Evolutionary conservation across 2,797 vertebrate species (phyloP), one percentile per base, ranked within the genome.

Genomic region (Eleutherodactylus coqui): DNA sequence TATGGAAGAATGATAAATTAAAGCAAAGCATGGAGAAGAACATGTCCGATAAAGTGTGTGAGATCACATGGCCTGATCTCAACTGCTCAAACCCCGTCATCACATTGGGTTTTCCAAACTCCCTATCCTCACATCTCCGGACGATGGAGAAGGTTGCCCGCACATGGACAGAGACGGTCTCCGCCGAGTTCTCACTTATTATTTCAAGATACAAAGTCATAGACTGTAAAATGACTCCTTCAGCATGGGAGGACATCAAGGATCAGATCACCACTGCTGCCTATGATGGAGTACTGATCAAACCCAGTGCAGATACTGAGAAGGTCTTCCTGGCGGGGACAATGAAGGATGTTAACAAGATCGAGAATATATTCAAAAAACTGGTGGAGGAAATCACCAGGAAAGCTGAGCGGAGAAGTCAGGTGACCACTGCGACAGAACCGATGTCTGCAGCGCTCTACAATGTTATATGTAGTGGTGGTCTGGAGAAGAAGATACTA

Each of bases 31-130:
- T 98, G 88, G 91, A 77, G 10, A 16, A 90, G 4, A 91, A 94
- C 89, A 95, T 97, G 96, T 82, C 0, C 8, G 36, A 7, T 1
- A 89, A 86, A 32, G 93, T 94, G 88, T 97, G 96, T 91, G 90
- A 92, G 4, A 88, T 95, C 19, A 82, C 62, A 0, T 91, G 96
- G 92, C 92, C 93, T 45, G 45, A 86, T 2, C 0, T 4, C 4
- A 1, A 0, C 3, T 79, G 85, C 47, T 82, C 89, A 2, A 84
- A 53, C 2, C 86, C 91, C 0, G 13, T 90, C 19, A 92, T 94
- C 69, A 93, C 85, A 43, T 88, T 98, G 85, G 88, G 85, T 75
- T 96, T 96, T 51, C 90, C 94, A 0, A 88, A 92, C 1, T 32
- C 89, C 55, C 90, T 97, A 36, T 79, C 92, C 87, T 92, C 85